phyloP scores from a whole-genome alignment of 1,140 invertebrate genomes.

The Acromyrmex heyeri region DNA sequence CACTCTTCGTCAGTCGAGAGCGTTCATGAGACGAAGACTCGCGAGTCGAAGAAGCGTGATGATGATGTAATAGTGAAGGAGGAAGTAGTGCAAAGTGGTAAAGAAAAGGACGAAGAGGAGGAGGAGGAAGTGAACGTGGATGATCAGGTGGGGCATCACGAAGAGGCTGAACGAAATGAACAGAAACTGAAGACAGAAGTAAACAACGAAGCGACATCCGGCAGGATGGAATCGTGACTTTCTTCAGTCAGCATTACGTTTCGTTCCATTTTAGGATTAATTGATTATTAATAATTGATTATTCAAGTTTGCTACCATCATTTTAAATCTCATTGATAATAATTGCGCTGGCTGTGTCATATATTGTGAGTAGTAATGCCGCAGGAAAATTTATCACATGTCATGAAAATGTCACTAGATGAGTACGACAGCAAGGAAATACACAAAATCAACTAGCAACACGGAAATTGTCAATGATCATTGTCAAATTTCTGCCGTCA shows the following conservation, averaged over 20 bases:
- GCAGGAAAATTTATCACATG: background rate
- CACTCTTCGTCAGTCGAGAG: background rate
- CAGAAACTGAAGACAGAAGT: conserved; percentile 62
- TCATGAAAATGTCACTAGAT: too few species aligned
- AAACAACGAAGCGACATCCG: conserved; percentile 25
- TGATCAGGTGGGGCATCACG: conserved; percentile 53
- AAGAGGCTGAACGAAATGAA: background rate
- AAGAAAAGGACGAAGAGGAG: conserved; percentile 42
- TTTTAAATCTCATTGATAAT: background rate
- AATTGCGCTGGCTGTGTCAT: too few species aligned
- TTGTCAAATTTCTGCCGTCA: too few species aligned
- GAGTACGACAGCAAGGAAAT: too few species aligned
- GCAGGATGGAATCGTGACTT: conserved; percentile 63
- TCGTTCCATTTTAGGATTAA: conserved; percentile 10
- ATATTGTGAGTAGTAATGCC: background rate
- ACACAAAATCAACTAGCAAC: too few species aligned
- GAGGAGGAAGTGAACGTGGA: conserved; percentile 72
- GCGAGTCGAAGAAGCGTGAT: conserved; percentile 10
- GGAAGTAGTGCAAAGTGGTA: conserved; percentile 67
- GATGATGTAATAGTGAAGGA: conserved; percentile 74
- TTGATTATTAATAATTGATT: conserved; percentile 22
- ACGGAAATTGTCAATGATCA: too few species aligned
- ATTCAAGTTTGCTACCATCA: background rate
- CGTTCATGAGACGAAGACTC: conserved; percentile 26
- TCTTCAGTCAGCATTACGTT: conserved; percentile 11